Evolutionary conservation across 2,113 vertebrate species (phyloP).

Genomic region (Phalacrocorax carbo): DNA sequence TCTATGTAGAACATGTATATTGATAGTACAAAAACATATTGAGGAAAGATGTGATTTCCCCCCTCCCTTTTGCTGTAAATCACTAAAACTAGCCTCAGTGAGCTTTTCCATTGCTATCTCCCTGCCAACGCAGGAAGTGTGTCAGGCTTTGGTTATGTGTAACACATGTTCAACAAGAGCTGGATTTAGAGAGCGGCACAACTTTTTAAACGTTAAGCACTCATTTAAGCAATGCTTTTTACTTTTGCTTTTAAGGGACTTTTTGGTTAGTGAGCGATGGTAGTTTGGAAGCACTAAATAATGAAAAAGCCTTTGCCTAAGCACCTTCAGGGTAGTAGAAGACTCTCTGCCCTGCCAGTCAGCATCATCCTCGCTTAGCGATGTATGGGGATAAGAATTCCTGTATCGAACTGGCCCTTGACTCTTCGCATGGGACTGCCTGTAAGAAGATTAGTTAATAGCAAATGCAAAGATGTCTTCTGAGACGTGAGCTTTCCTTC

Average conservation of each 20-base stretch:
- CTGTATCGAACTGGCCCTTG: neutral
- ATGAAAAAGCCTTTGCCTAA: neutral
- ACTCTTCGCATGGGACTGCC: neutral
- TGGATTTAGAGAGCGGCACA: neutral
- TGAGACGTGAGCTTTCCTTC: neutral
- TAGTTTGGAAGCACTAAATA: slow-evolving; percentile 20
- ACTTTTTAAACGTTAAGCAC: neutral
- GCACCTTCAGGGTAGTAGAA: neutral
- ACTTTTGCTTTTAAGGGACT: neutral
- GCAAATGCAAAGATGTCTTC: neutral
- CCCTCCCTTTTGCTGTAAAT: slow-evolving; percentile 40
- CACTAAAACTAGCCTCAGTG: slow-evolving; percentile 17
- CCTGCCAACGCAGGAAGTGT: slow-evolving; percentile 59
- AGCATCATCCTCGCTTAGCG: fast-evolving
- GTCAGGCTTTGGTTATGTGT: slow-evolving; percentile 51
- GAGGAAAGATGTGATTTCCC: slow-evolving; percentile 45
- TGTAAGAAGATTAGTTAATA: neutral
- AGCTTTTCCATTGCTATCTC: slow-evolving; percentile 51
- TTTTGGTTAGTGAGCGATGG: neutral
- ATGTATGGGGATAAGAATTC: neutral
- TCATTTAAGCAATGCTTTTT: neutral
- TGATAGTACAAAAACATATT: slow-evolving; percentile 53
- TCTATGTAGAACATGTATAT: neutral
- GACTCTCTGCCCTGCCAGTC: neutral
- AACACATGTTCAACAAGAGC: slow-evolving; percentile 59